Conservation (phyloP, 64 coral and sea anemone genomes). For the Astreopora myriophthalma region DNA sequence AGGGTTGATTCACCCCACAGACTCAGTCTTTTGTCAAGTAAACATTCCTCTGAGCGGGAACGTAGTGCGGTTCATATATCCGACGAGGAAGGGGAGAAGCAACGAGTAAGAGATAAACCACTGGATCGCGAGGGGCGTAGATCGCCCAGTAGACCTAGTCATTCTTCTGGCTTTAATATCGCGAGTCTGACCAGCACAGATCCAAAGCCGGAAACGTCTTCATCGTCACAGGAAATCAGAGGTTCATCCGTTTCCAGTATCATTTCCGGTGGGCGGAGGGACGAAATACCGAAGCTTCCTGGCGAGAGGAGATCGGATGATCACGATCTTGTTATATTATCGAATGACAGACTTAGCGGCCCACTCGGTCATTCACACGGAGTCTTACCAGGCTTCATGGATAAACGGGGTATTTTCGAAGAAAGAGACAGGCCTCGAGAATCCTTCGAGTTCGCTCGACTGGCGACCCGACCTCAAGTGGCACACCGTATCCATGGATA, state of each 20-base stretch:
- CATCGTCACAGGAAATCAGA: slow-evolving; percentile 42
- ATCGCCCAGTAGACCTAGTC: slow-evolving; percentile 66
- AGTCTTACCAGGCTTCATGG: slow-evolving; percentile 46
- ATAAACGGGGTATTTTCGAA: slow-evolving; percentile 70
- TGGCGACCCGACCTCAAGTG: slow-evolving; percentile 43
- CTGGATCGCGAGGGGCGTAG: slow-evolving; percentile 41
- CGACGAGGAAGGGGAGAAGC: slow-evolving; percentile 74
- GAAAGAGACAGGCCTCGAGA: slow-evolving; percentile 80
- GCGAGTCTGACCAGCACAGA: slow-evolving; percentile 83
- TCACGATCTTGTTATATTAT: slow-evolving; percentile 76
- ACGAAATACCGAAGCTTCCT: slow-evolving; percentile 59
- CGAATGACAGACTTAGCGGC: slow-evolving; percentile 67
- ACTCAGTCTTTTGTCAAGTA: neutral
- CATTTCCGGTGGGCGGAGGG: slow-evolving; percentile 49
- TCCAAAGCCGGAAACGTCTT: slow-evolving; percentile 64
- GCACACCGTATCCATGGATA: slow-evolving; percentile 50
- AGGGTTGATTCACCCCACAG: neutral
- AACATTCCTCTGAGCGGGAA: slow-evolving; percentile 57
- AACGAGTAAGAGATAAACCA: slow-evolving; percentile 60
- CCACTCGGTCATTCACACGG: slow-evolving; percentile 44
- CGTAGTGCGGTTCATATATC: slow-evolving; percentile 65
- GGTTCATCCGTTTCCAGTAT: slow-evolving; percentile 48
- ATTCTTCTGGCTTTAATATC: slow-evolving; percentile 81
- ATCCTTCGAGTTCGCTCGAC: slow-evolving; percentile 71
- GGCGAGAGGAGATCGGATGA: slow-evolving; percentile 65